These are phyloP conservation scores for Alcedo quadribrachys DNA, from an alignment of 2,797 vertebrate genomes.

Conservation along the genomic window DNA sequence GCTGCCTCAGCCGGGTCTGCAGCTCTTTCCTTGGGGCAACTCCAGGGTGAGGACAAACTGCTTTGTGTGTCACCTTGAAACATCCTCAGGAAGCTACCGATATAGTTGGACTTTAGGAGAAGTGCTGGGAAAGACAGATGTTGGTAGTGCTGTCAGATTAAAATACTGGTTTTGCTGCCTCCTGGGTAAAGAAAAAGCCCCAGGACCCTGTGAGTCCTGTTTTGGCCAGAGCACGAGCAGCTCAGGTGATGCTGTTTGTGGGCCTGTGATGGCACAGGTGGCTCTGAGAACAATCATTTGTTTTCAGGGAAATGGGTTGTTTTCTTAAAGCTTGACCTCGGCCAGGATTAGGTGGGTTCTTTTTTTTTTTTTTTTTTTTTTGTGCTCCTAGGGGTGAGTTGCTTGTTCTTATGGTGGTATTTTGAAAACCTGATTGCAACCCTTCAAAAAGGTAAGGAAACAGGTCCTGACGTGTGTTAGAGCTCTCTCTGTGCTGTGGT, in stretches of 20 bases:
- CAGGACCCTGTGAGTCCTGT: not conserved
- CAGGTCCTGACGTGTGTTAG: fast-evolving
- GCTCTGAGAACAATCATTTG: not conserved
- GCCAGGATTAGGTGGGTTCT: fast-evolving
- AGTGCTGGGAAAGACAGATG: not conserved
- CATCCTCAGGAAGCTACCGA: not conserved
- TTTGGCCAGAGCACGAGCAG: not conserved
- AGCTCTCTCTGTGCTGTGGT: not conserved
- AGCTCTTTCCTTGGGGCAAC: not conserved
- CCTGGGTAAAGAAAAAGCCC: not conserved
- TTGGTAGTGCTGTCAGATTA: not conserved
- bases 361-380: not conserved
- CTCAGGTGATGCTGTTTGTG: not conserved
- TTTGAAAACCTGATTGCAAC: not conserved
- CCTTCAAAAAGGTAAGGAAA: not conserved
- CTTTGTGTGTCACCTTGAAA: not conserved
- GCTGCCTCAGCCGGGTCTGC: fast-evolving
- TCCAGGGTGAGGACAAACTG: not conserved
- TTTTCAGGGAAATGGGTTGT: not conserved
- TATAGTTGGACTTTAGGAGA: not conserved
- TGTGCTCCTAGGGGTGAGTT: not conserved
- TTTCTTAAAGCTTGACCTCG: not conserved
- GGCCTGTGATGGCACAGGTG: not conserved
- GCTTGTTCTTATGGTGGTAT: not conserved
- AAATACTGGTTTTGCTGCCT: not conserved